These are phyloP conservation scores for Onthophagus sagittarius DNA, from an alignment of 2,888 invertebrate species.

Conservation along the genomic window DNA sequence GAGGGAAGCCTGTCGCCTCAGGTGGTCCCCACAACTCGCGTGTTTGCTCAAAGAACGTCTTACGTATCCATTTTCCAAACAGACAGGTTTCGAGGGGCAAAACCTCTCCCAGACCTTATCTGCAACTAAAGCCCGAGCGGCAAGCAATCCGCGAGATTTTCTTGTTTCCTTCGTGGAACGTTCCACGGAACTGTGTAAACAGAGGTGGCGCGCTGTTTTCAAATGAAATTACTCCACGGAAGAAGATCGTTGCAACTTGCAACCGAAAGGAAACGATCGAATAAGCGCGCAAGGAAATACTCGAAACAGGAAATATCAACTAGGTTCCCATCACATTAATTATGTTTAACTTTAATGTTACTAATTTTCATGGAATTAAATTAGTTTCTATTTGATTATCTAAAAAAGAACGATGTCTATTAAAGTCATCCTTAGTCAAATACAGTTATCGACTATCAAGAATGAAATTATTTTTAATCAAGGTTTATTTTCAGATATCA, in stretches of 20 bases:
- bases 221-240: conserved; percentile 1
- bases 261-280: neutral
- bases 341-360: conserved; percentile 11
- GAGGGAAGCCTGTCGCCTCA: neutral
- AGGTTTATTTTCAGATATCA: too few species aligned
- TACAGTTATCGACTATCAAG: too few species aligned
- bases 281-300: neutral
- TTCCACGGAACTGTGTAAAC: neutral
- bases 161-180: neutral
- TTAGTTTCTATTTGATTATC: neutral
- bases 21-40: conserved; percentile 6
- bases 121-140: neutral
- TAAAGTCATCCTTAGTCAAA: too few species aligned
- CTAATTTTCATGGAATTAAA: conserved; percentile 2
- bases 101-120: neutral
- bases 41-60: conserved; percentile 1
- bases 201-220: neutral
- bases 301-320: neutral
- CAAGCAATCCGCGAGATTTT: neutral
- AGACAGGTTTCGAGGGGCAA: neutral
- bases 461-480: too few species aligned
- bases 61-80: conserved; percentile 11
- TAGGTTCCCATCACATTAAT: neutral
- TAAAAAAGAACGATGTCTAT: too few species aligned
- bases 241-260: neutral